Conservation (phyloP, 2,797 vertebrate species). For the Gila robusta region DNA sequence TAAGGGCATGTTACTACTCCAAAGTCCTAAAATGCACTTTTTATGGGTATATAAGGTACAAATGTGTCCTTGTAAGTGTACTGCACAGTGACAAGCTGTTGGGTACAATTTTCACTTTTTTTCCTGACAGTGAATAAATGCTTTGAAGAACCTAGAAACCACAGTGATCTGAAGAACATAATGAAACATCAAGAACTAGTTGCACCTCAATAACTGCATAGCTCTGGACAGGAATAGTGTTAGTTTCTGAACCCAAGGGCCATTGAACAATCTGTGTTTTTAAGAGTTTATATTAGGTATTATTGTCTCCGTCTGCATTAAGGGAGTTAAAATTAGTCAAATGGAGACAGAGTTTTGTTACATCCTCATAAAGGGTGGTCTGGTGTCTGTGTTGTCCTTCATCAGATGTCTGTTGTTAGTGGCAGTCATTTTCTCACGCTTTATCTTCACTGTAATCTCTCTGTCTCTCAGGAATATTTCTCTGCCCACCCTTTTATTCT, state of each 20-base stretch:
- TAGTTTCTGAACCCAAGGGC: background rate
- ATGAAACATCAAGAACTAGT: background rate
- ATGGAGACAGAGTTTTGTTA: conserved; percentile 11
- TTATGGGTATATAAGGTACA: background rate
- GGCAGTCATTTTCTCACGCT: conserved; percentile 80
- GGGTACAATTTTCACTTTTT: background rate
- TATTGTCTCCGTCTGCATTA: background rate
- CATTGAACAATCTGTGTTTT: background rate
- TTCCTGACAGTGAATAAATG: no score
- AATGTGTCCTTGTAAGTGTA: background rate
- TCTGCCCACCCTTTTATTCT: conserved; percentile 28
- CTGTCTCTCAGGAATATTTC: conserved; percentile 42
- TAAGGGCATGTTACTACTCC: background rate
- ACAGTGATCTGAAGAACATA: background rate
- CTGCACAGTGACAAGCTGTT: background rate
- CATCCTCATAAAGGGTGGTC: conserved; percentile 31
- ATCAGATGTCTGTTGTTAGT: conserved; percentile 69
- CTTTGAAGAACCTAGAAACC: background rate
- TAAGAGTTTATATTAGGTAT: background rate
- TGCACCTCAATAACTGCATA: background rate
- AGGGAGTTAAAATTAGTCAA: background rate
- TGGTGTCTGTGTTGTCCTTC: conserved; percentile 38
- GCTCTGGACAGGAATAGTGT: background rate
- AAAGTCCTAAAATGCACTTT: background rate
- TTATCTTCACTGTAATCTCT: conserved; percentile 79